phyloP scores from a whole-genome alignment of 92 coral and sea anemone species.

The Palythoa heliodiscus region DNA sequence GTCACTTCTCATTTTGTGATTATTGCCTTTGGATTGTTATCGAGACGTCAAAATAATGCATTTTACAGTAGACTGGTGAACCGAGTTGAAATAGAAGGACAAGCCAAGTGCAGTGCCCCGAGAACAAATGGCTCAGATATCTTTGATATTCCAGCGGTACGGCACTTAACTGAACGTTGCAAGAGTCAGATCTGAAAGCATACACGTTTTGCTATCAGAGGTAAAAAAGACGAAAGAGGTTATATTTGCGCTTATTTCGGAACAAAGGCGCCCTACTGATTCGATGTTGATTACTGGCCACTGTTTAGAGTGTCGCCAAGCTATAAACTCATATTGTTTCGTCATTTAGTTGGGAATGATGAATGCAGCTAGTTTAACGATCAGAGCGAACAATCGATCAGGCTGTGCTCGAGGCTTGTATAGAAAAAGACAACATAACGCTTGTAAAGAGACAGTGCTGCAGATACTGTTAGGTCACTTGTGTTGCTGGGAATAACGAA shows the following conservation, averaged over 20 bases:
- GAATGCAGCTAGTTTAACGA: background rate
- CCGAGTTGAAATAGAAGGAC: background rate
- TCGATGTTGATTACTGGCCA: background rate
- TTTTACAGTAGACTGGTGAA: background rate
- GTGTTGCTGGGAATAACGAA: background rate
- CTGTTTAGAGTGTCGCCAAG: background rate
- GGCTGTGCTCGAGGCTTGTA: background rate
- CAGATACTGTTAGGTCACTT: background rate
- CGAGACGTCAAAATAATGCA: background rate
- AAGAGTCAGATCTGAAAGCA: background rate
- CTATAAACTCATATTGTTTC: background rate
- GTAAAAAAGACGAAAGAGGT: background rate
- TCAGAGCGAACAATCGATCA: background rate
- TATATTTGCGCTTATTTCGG: background rate
- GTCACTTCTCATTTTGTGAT: background rate
- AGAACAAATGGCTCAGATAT: background rate
- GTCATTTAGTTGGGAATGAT: background rate
- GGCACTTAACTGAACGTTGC: background rate
- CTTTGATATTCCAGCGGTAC: background rate
- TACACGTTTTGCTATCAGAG: background rate
- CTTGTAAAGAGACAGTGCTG: background rate
- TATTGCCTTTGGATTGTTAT: background rate
- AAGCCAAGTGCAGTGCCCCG: background rate
- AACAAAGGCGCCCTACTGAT: constrained; percentile 24
- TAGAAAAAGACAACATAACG: background rate